Conservation (phyloP, 2,888 invertebrate species). For the Drosophila ezoana region DNA sequence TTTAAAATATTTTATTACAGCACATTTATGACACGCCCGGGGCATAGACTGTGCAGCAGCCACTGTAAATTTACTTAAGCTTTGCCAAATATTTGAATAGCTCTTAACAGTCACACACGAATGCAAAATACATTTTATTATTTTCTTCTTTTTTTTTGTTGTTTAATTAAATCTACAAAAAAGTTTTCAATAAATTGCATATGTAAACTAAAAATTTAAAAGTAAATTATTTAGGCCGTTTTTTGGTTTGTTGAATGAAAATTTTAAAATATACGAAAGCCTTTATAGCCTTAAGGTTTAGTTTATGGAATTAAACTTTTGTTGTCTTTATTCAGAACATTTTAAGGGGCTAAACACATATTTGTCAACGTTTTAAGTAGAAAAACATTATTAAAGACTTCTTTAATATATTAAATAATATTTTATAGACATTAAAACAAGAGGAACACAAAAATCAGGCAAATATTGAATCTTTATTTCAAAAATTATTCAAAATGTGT, state of each 20-base stretch:
- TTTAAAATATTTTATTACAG: constrained; percentile 42
- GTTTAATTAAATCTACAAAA: constrained; percentile 6
- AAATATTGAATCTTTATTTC: too few relatives aligned
- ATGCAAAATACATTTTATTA: constrained; percentile 25
- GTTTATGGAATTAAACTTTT: neutral
- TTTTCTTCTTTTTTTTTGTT: neutral
- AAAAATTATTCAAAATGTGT: too few relatives aligned
- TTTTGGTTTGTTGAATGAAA: too few relatives aligned
- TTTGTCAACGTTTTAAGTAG: too few relatives aligned
- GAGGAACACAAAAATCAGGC: too few relatives aligned
- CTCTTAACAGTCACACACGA: constrained; percentile 27
- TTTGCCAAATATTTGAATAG: constrained; percentile 40
- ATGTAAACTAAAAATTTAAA: neutral
- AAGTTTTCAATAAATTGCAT: neutral
- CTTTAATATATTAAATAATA: too few relatives aligned
- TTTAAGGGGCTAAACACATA: too few relatives aligned
- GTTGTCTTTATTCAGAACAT: too few relatives aligned
- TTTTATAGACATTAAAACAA: too few relatives aligned
- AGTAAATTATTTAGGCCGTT: neutral
- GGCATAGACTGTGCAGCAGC: constrained; percentile 25
- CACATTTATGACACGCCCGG: constrained; percentile 47
- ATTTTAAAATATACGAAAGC: too few relatives aligned
- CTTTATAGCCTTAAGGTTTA: neutral
- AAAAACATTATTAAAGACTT: too few relatives aligned
- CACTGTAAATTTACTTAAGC: constrained; percentile 48